A percentile compares a stretch with the other conserved stretches of the same genome.
These are phyloP conservation scores for Ruditapes philippinarum DNA, from an alignment of 1,140 invertebrate genomes.

Conservation along the genomic window DNA sequence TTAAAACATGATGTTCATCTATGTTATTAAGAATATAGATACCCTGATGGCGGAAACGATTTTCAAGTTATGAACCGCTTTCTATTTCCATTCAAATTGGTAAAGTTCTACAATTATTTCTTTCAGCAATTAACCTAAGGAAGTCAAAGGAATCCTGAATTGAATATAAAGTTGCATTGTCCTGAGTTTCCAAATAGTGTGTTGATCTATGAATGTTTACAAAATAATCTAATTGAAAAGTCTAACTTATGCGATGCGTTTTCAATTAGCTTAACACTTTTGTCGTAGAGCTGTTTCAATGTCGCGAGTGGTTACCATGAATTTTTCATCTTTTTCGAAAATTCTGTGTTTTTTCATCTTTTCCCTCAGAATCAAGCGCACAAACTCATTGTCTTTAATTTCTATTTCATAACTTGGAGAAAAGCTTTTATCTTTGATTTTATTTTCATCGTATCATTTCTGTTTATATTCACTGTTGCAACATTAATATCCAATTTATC, in stretches of 20 bases:
- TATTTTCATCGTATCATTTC: too few relatives aligned
- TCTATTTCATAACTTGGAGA: too few relatives aligned
- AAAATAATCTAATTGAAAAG: constrained; percentile 74
- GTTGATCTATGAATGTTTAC: constrained; percentile 74
- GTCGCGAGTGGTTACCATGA: constrained; percentile 64
- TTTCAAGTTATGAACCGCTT: not conserved
- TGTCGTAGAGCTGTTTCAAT: constrained; percentile 68
- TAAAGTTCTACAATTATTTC: constrained; percentile 8
- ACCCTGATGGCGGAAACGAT: not conserved
- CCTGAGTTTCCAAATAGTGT: constrained; percentile 73
- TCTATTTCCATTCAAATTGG: constrained; percentile 26
- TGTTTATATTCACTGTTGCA: too few relatives aligned
- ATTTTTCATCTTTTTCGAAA: too few relatives aligned
- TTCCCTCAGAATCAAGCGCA: too few relatives aligned
- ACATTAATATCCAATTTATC: too few relatives aligned
- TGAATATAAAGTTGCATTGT: constrained; percentile 75
- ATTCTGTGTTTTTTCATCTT: too few relatives aligned
- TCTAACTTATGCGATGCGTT: constrained; percentile 69
- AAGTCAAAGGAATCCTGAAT: constrained; percentile 75
- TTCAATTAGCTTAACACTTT: constrained; percentile 80
- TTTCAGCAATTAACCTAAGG: constrained; percentile 66
- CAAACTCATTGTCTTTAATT: too few relatives aligned
- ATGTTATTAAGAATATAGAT: not conserved
- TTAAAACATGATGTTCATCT: not conserved
- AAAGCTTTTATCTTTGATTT: too few relatives aligned